A percentile compares a stretch with the other conserved stretches of the same genome.
These are phyloP conservation scores for Trichopoda pennipes DNA, from an alignment of 2,888 invertebrate genomes.

Conservation along the genomic window DNA sequence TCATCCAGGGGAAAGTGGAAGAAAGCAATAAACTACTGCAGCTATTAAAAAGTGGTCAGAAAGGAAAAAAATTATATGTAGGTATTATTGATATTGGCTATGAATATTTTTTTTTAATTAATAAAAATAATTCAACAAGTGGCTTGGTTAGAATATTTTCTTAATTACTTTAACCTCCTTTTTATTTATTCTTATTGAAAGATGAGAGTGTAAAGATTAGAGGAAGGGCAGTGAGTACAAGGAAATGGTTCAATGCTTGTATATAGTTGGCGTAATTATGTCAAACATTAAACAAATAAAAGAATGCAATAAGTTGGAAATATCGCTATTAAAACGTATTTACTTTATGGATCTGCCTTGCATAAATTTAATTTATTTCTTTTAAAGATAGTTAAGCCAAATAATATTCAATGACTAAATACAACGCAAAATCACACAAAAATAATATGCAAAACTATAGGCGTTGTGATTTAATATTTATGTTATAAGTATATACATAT, in stretches of 20 bases:
- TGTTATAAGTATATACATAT: background rate
- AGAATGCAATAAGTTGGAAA: too few relatives aligned
- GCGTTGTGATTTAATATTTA: too few relatives aligned
- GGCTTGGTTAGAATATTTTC: background rate
- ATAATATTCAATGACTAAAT: background rate
- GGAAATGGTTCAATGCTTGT: background rate
- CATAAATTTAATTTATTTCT: too few relatives aligned
- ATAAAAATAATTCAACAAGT: conserved; percentile 53
- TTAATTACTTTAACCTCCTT: background rate
- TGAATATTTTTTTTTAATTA: conserved; percentile 16
- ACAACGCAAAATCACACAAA: background rate
- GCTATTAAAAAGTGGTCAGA: conserved; percentile 18
- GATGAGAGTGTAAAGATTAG: background rate
- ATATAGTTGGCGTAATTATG: background rate
- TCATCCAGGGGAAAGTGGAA: conserved; percentile 27
- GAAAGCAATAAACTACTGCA: conserved; percentile 14
- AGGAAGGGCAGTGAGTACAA: background rate
- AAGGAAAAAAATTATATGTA: conserved; percentile 35
- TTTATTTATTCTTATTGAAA: conserved; percentile 9
- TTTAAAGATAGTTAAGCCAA: conserved; percentile 12
- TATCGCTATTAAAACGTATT: background rate
- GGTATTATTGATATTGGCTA: conserved; percentile 21
- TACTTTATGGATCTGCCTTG: background rate
- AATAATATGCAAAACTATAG: too few relatives aligned
- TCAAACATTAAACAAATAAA: background rate